Base-by-base conservation (phyloP, 2,797 vertebrate species). In the Siniperca obscura region DNA sequence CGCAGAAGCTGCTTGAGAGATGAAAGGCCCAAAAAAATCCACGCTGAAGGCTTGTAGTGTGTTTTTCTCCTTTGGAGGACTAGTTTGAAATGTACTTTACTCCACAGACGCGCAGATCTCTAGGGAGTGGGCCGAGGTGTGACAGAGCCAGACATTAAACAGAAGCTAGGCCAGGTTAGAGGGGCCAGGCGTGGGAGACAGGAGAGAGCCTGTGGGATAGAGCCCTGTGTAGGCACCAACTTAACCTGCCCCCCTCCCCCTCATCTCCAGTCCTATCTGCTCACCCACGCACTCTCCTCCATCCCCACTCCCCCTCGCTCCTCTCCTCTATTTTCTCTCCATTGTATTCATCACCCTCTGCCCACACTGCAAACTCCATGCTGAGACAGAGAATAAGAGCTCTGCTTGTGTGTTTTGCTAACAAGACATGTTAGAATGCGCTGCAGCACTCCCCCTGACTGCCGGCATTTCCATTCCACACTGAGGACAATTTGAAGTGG, bases 261-360 rank as follows among this genome's bases (percentile, higher is more conserved):
- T 89, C 88, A 90, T 90, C 91, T 87, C 77, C 86, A 83, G 82
- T 90, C 93, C 93, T 93, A 93, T 93, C 91, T 92, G 90, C 87
- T 92, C 93, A 91, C 94, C 93, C 94, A 93, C 93, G 62, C 92
- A 83, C 90, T 90, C 91, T 78, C 84, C 89, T 90, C 89, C 90
- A 87, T 89, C 89, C 90, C 88, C 89, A 87, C 91, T 89, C 92
- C 92, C 87, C 89, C 90, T 85, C 87, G 85, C 87, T 79, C 82
- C 86, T 91, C 89, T 93, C 89, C 90, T 91, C 89, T 90, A 71
- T 90, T 88, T 91, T 89, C 90, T 91, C 90, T 92, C 87, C 86
- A 92, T 95, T 92, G 92, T 93, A 84, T 94, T 93, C 90, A 91
- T 92, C 92, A 90, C 89, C 91, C 90, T 90, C 93, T 93, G 93